Base-by-base conservation (phyloP, 2,113 vertebrate species). In the Actinemys pallida region DNA sequence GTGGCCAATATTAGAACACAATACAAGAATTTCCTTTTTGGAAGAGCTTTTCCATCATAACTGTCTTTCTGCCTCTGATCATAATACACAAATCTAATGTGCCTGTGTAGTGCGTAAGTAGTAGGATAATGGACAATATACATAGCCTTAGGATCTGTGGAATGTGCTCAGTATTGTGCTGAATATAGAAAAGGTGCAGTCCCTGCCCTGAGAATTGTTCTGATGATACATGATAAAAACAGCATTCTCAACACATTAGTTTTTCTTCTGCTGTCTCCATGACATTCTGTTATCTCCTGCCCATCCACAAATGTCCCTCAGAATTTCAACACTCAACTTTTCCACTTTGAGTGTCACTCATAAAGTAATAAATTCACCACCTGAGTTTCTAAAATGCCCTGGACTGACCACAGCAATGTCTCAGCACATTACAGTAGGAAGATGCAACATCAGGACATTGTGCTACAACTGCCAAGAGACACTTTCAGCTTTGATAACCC, bases 61-160 rank as follows among this genome's bases (percentile, higher is more conserved):
- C 62, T 35, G 62, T 65, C 65, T n/a, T 69, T n/a, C 16, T 39
- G 19, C 9, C 19, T 72, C n/a, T 39, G n/a, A 72, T 4, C 65
- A 39, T 39, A 72, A 72, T n/a, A 72, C 5, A 5, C 19, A n/a
- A 31, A 29, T 45, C 4, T 57, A 0, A 0, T 83, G 50, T 84
- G n/a, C 49, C 27, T 13, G 1, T 0, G 3, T 47, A 27, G 47
- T 27, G 27, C 13, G 35, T 78, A 3, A 59, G 14, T 80, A 14
- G 4, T 27, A 1, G 0, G 0, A 0, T 42, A 45, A 1, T n/a
- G 56, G 7, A 76, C 84, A 19, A 8, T 20, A 10, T 42, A 3
- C 65, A 0, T 5, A 20, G 56, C 81, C 22, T 6, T 39, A 49
- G 10, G 65, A 22, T 72, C 25, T 19, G 16, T 31, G 13, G 49